Conservation (phyloP, 2,888 invertebrate genomes). For the Lithodes maja region DNA sequence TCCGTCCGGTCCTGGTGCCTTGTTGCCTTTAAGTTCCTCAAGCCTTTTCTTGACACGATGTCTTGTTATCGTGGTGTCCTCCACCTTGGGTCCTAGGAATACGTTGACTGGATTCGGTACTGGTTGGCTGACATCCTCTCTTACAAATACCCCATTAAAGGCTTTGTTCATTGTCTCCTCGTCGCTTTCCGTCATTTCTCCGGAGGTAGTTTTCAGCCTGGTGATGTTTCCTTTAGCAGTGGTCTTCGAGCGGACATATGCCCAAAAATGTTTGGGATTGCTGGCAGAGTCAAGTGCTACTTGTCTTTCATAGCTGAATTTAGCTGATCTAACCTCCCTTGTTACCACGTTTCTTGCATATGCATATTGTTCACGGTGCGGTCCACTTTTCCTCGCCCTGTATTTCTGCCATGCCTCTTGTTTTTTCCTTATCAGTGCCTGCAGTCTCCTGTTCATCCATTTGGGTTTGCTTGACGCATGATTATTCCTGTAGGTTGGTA, state of each 20-base stretch:
- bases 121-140: too few relatives aligned
- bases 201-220: background rate
- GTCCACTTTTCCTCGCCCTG: background rate
- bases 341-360: conserved; percentile 5
- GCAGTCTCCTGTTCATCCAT: background rate
- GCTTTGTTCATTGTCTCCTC: conserved; percentile 10
- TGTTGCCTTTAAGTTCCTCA: too few relatives aligned
- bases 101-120: too few relatives aligned
- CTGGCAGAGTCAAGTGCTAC: background rate
- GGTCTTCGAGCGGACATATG: background rate
- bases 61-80: too few relatives aligned
- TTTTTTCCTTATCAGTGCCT: conserved; percentile 1
- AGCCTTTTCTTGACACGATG: too few relatives aligned
- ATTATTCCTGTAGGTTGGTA: background rate
- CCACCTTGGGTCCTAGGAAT: too few relatives aligned
- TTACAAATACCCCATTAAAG: background rate
- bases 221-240: conserved; percentile 2
- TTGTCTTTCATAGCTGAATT: background rate
- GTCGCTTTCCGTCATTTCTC: background rate
- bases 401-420: background rate
- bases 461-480: background rate
- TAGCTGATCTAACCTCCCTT: conserved; percentile 3
- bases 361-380: background rate
- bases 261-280: conserved; percentile 10
- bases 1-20: too few relatives aligned